Evolutionary conservation across 2,888 invertebrate species (phyloP), one percentile per base, ranked within the genome.

Genomic region (Trichopria drosophilae): DNA sequence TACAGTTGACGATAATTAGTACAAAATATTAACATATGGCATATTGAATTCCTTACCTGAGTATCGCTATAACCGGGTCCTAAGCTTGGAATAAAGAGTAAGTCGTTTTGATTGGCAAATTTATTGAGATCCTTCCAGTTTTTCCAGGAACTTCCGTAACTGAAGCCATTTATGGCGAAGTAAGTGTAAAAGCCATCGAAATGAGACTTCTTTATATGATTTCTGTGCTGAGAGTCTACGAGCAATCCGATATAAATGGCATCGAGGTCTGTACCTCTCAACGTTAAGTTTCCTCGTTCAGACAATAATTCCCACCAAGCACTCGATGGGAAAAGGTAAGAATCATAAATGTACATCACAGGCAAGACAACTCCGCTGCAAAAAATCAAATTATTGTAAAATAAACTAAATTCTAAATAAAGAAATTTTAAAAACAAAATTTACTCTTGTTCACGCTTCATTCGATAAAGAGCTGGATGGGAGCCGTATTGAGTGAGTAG

Each of bases 1-100:
- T 20, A 19, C 29, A 34, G 35, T 18, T 26, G 12, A 2, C 15
- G 12, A 23, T 28, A 12, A 10, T 41, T 4, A 16, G 28, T 16
- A 40, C 1, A 15, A 13, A 15, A 29, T 15, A 4, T 45, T 39
- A 18, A 24, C n/a, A 24, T 36, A 10, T 10, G 2, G n/a, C 10
- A 26, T 26, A 9, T 9, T 26, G 10, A n/a, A 10, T n/a, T 29
- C 10, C 19, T 13, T 60, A 80, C 81, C 63, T 81, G 79, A 1
- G 83, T 82, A 62, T 87, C 86, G 5, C 83, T 79, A 69, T 85
- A 87, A 15, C 87, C 87, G 2, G 86, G 86, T 1, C 85, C 85
- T 6, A 87, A 80, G 13, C 85, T 84, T 9, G 86, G 86, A 47
- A 85, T 79, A 66, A 87, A 87, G 4, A 84, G 61, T 58, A 85